These are phyloP conservation scores for Pachycephala philippinensis DNA, from an alignment of 2,113 vertebrate genomes.

Conservation along the genomic window DNA sequence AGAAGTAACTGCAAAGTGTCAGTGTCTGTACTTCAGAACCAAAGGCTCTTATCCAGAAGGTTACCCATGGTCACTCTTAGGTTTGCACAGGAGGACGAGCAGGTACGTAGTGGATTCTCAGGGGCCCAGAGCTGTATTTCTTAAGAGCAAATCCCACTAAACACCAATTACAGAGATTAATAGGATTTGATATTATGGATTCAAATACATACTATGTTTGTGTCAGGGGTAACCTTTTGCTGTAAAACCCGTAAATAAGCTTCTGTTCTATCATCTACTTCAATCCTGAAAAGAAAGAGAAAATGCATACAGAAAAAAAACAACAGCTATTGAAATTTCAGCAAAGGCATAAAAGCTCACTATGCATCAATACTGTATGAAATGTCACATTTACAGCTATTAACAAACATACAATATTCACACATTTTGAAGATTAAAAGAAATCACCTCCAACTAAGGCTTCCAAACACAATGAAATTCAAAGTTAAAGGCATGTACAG, in stretches of 20 bases:
- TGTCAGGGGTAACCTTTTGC: constrained; percentile 76
- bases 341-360: background rate
- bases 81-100: background rate
- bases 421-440: background rate
- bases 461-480: background rate
- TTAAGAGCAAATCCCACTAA: background rate
- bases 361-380: background rate
- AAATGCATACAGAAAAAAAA: background rate
- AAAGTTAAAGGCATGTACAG: background rate
- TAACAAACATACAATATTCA: background rate
- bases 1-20: background rate
- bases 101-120: fast-evolving
- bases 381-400: background rate
- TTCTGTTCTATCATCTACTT: constrained; percentile 87
- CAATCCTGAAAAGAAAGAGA: constrained; percentile 74
- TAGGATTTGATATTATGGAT: background rate
- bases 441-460: background rate
- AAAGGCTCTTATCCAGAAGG: background rate
- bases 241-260: constrained; percentile 83
- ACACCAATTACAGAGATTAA: background rate
- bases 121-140: background rate
- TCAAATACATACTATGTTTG: constrained; percentile 82
- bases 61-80: background rate
- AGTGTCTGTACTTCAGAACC: background rate
- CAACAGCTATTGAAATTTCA: background rate